These are phyloP conservation scores for Eristalinus aeneus DNA, from an alignment of 2,888 invertebrate genomes.

Conservation along the genomic window DNA sequence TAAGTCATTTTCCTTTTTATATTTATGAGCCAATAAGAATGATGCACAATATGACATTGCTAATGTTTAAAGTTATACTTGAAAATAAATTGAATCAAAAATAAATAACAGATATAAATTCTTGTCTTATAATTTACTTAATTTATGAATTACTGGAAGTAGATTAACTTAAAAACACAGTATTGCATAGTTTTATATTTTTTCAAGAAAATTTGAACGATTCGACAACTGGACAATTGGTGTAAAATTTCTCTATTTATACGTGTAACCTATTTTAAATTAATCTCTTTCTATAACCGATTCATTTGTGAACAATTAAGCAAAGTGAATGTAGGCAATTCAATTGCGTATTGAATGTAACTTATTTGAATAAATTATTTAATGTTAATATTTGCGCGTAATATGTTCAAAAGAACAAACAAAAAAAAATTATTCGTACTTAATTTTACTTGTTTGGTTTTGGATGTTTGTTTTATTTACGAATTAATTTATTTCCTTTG, in stretches of 20 bases:
- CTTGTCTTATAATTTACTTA: neutral
- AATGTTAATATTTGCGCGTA: neutral
- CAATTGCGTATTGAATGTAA: neutral
- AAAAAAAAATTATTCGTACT: neutral
- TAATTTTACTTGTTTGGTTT: neutral
- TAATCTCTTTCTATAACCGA: neutral
- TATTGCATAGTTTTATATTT: neutral
- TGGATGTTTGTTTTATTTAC: neutral
- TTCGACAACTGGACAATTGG: neutral
- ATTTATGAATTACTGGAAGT: neutral
- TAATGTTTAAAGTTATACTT: neutral
- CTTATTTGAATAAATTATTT: neutral
- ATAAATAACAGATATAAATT: neutral
- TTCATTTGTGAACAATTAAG: neutral
- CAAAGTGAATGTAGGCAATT: neutral
- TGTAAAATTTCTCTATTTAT: neutral
- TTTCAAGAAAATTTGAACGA: too few relatives aligned
- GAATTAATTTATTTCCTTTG: neutral
- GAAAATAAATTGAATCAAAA: neutral
- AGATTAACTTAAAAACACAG: neutral
- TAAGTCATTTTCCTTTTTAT: neutral
- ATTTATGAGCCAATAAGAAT: neutral
- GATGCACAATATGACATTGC: neutral
- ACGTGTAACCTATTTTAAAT: neutral
- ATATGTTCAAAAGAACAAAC: too few relatives aligned